These are phyloP conservation scores for Ophthalmolycus amberensis DNA, from an alignment of 2,113 vertebrate genomes.

Conservation along the genomic window DNA sequence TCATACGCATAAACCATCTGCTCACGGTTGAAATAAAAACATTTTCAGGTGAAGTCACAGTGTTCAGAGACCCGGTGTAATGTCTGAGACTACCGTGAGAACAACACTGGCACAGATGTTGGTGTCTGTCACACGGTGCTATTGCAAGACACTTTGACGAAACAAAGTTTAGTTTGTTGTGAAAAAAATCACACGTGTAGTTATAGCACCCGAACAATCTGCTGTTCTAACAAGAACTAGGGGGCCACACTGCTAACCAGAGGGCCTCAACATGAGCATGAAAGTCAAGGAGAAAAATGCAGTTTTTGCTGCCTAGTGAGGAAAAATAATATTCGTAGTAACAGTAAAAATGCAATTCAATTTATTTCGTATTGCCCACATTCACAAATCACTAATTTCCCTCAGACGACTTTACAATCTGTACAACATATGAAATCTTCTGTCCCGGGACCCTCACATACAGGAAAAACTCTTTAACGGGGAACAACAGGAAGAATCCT, in stretches of 20 bases:
- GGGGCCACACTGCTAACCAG: background rate
- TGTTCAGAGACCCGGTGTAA: background rate
- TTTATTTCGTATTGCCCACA: no score
- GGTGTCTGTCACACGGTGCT: background rate
- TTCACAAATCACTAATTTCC: no score
- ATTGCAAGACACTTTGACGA: background rate
- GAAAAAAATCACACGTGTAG: background rate
- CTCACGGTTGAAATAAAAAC: constrained; percentile 30
- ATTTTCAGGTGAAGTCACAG: constrained; percentile 17
- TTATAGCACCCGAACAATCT: background rate
- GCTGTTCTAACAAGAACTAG: background rate
- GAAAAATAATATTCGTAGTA: no score
- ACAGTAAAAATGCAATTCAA: no score
- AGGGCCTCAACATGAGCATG: background rate
- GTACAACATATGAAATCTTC: no score
- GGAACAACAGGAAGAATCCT: no score
- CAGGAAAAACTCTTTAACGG: no score
- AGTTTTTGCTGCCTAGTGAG: no score
- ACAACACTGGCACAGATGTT: no score
- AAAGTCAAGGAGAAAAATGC: background rate
- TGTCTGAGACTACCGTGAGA: background rate
- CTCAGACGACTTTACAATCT: no score
- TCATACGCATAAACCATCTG: constrained; percentile 42
- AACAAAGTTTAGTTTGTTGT: background rate
- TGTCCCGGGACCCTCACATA: no score